Conservation (phyloP, 1,140 invertebrate species). For the Paraescarpia echinospica region DNA sequence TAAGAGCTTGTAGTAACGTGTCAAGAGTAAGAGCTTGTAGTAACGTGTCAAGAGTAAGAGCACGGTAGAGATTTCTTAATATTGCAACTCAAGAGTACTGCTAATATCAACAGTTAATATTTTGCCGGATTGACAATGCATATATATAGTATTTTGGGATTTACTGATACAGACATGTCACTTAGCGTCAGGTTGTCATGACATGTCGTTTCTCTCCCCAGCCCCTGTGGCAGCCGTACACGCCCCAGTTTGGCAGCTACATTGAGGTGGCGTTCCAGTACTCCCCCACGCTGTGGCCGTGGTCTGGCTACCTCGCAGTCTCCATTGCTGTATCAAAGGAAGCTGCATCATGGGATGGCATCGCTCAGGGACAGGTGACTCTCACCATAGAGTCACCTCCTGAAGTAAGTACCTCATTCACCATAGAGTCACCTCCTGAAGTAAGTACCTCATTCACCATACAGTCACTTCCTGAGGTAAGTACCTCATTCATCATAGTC, state of each 20-base stretch:
- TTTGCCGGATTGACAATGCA: too few species aligned
- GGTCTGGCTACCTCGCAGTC: conserved; percentile 92
- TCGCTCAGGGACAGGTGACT: conserved; percentile 80
- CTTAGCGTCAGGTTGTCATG: neutral
- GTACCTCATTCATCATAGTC: conserved; percentile 51
- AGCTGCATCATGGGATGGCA: conserved; percentile 76
- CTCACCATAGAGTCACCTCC: conserved; percentile 81
- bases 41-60: too few species aligned
- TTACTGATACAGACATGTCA: too few species aligned
- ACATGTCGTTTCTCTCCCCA: conserved; percentile 10
- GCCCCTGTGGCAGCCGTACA: conserved; percentile 81
- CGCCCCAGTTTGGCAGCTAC: conserved; percentile 69
- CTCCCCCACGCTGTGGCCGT: conserved; percentile 89
- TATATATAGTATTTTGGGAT: neutral
- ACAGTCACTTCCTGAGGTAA: conserved; percentile 45
- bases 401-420: conserved; percentile 70
- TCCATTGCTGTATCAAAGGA: conserved; percentile 68
- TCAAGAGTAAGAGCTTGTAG: too few species aligned
- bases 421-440: conserved; percentile 78
- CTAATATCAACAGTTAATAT: neutral
- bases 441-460: conserved; percentile 67
- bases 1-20: too few species aligned
- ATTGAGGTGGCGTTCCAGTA: conserved; percentile 63
- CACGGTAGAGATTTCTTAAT: too few species aligned
- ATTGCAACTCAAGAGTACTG: too few species aligned